Evolutionary conservation across 2,113 vertebrate genomes (phyloP), one percentile per base, ranked within the genome.

Genomic region (Meriones unguiculatus): DNA sequence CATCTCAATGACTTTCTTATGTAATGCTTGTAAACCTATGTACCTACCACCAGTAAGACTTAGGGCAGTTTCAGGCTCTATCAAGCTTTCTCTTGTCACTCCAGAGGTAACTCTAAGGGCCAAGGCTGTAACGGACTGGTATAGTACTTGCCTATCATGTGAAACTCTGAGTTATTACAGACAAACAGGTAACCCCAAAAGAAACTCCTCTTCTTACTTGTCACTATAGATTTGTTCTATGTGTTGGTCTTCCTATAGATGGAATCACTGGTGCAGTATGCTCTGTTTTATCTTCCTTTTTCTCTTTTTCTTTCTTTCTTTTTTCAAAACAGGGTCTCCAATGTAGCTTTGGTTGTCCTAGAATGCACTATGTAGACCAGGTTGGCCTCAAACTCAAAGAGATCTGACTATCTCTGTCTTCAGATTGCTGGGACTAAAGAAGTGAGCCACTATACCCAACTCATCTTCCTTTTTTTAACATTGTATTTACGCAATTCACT

Each of bases 401-500:
- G 28, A 57, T 57, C 18, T 2, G 11, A 8, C 78, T 24, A 11
- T 8, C 32, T 81, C 52, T 81, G 54, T 10, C 52, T 81, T 1
- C 78, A 12, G 52, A 57, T 5, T n/a, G 32, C 52, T 81, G 52
- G 78, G 32, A 81, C 12, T 57, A 81, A 81, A n/a, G 52, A 32
- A 5, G 17, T 24, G 5, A 2, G 10, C 18, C 78, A n/a, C 35
- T 24, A 18, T 13, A 32, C 35, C 32, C 4, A 15, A 10, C 11
- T 81, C 57, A 1, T 84, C 75, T 93, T 85, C 57, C 80, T 89
- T 94, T 91, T 52, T 11, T 93, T 59, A 80, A 24, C 32, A 54
- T 75, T 90, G n/a, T 93, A 25, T 64, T 22, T 93, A 20, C 85
- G 35, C 82, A 84, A 54, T 92, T 92, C 59, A 96, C 59, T 87